Evolutionary conservation across 2,888 invertebrate species (phyloP).

Genomic region (Candidula unifasciata): DNA sequence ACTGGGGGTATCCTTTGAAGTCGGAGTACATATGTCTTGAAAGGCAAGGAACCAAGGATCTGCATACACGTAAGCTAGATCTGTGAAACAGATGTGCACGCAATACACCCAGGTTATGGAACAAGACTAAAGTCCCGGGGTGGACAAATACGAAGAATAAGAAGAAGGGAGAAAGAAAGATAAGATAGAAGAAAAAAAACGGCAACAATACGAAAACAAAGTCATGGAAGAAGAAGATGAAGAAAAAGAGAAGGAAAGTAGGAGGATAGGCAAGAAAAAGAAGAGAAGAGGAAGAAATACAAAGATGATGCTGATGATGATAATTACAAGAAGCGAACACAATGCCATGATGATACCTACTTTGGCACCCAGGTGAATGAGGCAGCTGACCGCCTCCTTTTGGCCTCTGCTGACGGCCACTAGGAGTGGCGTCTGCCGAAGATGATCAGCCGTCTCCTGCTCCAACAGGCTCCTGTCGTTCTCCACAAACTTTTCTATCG

Average conservation of each 20-base stretch:
- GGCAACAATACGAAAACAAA: no score
- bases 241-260: neutral
- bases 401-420: conserved; percentile 73
- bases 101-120: no score
- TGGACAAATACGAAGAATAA: no score
- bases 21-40: no score
- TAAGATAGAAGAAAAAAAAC: no score
- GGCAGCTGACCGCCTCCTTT: conserved; percentile 70
- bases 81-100: no score
- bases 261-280: neutral
- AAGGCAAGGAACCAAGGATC: no score
- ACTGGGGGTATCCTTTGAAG: no score
- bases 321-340: neutral
- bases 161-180: no score
- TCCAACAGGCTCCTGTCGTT: conserved; percentile 73
- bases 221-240: neutral
- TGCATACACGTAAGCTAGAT: no score
- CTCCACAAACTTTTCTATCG: conserved; percentile 74
- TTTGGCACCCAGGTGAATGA: conserved; percentile 72
- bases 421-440: conserved; percentile 74
- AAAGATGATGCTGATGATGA: neutral
- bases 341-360: conserved; percentile 48
- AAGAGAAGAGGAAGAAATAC: neutral
- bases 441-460: conserved; percentile 74
- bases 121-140: no score